Conservation (phyloP, 2,797 vertebrate species). For the Smutsia gigantea region DNA sequence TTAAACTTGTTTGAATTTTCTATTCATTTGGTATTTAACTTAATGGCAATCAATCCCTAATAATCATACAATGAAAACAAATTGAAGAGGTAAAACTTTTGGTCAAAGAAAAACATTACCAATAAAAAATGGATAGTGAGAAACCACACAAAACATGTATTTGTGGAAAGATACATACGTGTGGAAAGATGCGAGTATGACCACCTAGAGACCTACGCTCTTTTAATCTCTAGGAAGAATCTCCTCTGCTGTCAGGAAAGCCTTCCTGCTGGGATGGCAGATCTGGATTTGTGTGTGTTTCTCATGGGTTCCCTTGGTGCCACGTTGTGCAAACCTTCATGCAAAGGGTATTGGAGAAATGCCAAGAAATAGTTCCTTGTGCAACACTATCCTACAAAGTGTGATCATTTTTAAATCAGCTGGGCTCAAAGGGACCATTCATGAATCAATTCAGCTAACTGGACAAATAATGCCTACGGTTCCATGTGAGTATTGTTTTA, state of each 20-base stretch:
- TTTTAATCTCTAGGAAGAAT: not conserved
- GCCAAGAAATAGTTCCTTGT: not conserved
- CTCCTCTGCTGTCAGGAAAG: not conserved
- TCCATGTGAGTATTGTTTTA: not conserved
- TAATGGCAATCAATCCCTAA: not conserved
- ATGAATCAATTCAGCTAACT: not conserved
- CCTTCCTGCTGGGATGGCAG: not conserved
- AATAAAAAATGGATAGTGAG: not conserved
- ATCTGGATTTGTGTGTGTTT: not conserved
- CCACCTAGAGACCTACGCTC: not conserved
- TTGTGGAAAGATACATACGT: not conserved
- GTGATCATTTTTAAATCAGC: not conserved
- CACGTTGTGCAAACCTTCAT: not conserved
- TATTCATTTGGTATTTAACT: not conserved
- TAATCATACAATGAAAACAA: not conserved
- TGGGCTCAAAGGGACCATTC: not conserved
- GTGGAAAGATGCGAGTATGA: not conserved
- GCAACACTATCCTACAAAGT: not conserved
- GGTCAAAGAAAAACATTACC: not conserved
- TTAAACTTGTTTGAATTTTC: not conserved
- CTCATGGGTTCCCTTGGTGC: not conserved
- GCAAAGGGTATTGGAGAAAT: not conserved
- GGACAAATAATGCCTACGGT: not conserved
- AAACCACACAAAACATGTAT: not conserved
- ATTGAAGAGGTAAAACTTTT: not conserved